Evolutionary conservation across 2,888 invertebrate genomes (phyloP).

Genomic region (Anoncus sp.): DNA sequence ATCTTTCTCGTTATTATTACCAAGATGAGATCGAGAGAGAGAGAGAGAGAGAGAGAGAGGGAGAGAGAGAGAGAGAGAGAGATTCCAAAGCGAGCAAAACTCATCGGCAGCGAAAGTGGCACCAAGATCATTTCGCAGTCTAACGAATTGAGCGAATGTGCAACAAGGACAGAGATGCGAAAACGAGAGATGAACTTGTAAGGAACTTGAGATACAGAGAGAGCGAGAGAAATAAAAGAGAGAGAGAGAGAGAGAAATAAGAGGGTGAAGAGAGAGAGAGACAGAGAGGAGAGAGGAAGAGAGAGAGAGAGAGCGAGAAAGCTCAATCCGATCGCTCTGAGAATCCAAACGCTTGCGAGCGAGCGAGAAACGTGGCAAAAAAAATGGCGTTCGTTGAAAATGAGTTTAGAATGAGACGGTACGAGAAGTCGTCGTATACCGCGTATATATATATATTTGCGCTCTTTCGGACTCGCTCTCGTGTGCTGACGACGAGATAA

Average conservation of each 20-base stretch:
- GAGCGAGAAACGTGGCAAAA: constrained; percentile 44
- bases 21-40: no score
- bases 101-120: constrained; percentile 41
- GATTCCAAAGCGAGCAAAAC: background rate
- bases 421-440: constrained; percentile 4
- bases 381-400: constrained; percentile 53
- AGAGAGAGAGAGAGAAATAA: constrained; percentile 24
- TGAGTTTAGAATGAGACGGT: constrained; percentile 58
- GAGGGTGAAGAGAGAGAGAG: constrained; percentile 16
- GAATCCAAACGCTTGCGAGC: constrained; percentile 26
- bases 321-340: constrained; percentile 22
- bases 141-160: constrained; percentile 12
- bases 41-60: no score
- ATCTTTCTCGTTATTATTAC: background rate
- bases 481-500: constrained; percentile 41
- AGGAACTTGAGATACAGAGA: background rate
- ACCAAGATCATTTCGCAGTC: constrained; percentile 38
- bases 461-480: constrained; percentile 48
- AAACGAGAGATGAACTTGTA: constrained; percentile 12
- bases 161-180: constrained; percentile 9
- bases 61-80: background rate
- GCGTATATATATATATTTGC: constrained; percentile 1
- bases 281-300: constrained; percentile 30
- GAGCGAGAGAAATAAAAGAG: constrained; percentile 33
- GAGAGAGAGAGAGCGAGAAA: constrained; percentile 25